These are phyloP conservation scores for Conops quadrifasciatus DNA, from an alignment of 2,888 invertebrate species.

Conservation along the genomic window DNA sequence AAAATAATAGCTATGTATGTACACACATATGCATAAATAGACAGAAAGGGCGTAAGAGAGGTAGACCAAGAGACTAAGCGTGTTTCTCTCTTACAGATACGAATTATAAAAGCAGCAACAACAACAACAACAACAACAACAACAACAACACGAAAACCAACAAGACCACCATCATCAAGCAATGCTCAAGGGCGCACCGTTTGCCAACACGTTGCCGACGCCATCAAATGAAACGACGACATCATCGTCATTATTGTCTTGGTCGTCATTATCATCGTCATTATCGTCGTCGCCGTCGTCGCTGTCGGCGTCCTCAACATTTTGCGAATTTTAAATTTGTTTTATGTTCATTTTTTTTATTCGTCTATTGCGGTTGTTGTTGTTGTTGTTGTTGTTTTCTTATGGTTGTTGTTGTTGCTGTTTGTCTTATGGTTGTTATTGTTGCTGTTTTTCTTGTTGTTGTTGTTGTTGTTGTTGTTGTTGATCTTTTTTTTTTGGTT, in stretches of 20 bases:
- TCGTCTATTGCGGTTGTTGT: neutral
- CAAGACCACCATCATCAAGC: too few relatives aligned
- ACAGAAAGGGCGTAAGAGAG: too few relatives aligned
- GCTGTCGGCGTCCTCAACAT: slow-evolving; percentile 22
- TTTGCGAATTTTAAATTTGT: slow-evolving; percentile 27
- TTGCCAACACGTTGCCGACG: neutral
- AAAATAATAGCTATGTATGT: too few relatives aligned
- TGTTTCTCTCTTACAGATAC: too few relatives aligned
- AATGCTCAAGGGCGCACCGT: neutral
- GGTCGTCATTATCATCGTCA: neutral
- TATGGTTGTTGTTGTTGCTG: neutral
- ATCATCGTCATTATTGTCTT: neutral
- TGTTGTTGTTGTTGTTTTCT: too few relatives aligned
- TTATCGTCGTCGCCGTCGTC: slow-evolving; percentile 10
- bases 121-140: too few relatives aligned
- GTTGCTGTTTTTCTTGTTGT: neutral
- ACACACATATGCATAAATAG: too few relatives aligned
- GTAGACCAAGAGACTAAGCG: too few relatives aligned
- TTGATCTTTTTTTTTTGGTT: neutral
- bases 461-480: neutral
- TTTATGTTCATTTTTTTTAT: neutral
- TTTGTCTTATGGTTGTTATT: neutral
- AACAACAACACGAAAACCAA: too few relatives aligned
- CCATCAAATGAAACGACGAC: neutral
- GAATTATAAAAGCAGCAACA: too few relatives aligned